Percentiles rank a stretch among this genome's conserved stretches.
Evolutionary conservation across 2,888 invertebrate genomes (phyloP).

Genomic region (Protula sp.): DNA sequence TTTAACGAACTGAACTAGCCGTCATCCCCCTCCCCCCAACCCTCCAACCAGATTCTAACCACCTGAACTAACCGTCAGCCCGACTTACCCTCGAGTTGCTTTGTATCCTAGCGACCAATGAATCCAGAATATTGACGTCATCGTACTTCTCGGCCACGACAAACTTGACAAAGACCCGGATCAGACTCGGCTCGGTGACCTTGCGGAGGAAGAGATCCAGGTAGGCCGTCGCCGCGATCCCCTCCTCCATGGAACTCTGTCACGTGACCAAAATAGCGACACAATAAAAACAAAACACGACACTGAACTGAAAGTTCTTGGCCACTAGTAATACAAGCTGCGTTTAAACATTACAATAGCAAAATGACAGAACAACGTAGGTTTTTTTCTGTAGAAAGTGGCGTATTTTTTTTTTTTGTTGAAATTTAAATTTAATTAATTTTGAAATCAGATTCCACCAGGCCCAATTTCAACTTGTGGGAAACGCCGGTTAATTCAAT

Average conservation of each 20-base stretch:
- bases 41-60: too few relatives aligned
- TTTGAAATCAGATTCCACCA: too few relatives aligned
- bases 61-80: too few relatives aligned
- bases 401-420: too few relatives aligned
- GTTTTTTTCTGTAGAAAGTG: too few relatives aligned
- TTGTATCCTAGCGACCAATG: conserved; percentile 73
- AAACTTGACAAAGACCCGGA: conserved; percentile 78
- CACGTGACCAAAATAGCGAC: conserved; percentile 49
- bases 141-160: conserved; percentile 74
- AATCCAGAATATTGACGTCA: conserved; percentile 74
- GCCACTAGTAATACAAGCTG: background rate
- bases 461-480: too few relatives aligned
- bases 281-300: background rate
- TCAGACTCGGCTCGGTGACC: conserved; percentile 76
- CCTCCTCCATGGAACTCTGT: conserved; percentile 80
- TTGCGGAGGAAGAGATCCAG: conserved; percentile 84
- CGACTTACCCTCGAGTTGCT: conserved; percentile 66
- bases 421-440: too few relatives aligned
- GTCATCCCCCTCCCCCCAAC: too few relatives aligned
- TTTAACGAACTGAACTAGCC: too few relatives aligned
- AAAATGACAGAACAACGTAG: background rate
- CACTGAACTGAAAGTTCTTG: background rate
- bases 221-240: conserved; percentile 88
- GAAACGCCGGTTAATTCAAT: too few relatives aligned
- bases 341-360: background rate